phyloP scores from a whole-genome alignment of 2,888 invertebrate genomes.

The Lasioglossum morio region DNA sequence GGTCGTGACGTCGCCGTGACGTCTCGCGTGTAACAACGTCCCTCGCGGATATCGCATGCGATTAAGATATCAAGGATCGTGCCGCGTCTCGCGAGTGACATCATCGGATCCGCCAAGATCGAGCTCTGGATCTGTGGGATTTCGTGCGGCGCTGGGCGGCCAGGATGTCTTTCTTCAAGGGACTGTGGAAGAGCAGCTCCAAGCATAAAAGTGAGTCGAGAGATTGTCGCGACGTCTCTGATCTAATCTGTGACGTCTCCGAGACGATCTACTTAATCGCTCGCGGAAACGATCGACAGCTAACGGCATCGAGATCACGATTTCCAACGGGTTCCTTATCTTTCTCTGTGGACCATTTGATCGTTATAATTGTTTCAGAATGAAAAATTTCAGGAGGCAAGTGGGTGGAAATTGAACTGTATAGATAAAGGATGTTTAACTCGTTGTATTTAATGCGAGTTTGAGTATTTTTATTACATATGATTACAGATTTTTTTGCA shows the following conservation, averaged over 20 bases:
- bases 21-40: neutral
- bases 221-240: neutral
- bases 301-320: too few species aligned
- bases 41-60: slow-evolving; percentile 31
- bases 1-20: neutral
- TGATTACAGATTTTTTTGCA: too few species aligned
- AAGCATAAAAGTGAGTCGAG: slow-evolving; percentile 88
- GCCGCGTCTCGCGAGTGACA: slow-evolving; percentile 44
- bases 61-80: slow-evolving; percentile 14
- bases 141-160: slow-evolving; percentile 56
- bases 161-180: slow-evolving; percentile 87
- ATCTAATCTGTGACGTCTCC: too few species aligned
- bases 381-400: too few species aligned
- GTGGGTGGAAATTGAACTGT: neutral
- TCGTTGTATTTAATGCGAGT: neutral
- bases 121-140: slow-evolving; percentile 42
- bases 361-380: too few species aligned
- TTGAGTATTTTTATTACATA: too few species aligned
- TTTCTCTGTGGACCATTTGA: too few species aligned
- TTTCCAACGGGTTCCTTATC: too few species aligned
- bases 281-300: too few species aligned
- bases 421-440: too few species aligned
- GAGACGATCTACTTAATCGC: too few species aligned
- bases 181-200: slow-evolving; percentile 89
- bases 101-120: neutral